Evolutionary conservation across 2,888 invertebrate species (phyloP).

Genomic region (Oxyteleia sp.): DNA sequence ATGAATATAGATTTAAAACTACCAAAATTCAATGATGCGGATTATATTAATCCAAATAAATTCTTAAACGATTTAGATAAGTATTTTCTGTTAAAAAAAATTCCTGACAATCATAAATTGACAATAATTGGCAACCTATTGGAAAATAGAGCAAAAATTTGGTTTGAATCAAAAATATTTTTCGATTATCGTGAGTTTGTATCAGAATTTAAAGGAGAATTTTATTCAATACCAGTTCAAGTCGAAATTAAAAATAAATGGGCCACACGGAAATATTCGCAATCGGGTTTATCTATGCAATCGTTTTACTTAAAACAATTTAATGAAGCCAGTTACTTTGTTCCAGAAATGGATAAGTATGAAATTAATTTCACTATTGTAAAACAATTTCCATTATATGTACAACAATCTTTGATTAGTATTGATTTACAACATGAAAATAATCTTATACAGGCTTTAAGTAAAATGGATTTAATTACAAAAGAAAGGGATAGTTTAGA

Average conservation of each 20-base stretch:
- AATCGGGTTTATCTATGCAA: neutral
- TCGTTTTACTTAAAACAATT: conserved; percentile 3
- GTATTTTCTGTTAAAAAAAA: conserved; percentile 16
- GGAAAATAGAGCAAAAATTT: conserved; percentile 10
- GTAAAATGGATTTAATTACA: neutral
- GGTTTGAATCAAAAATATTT: conserved; percentile 21
- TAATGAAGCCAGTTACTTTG: neutral
- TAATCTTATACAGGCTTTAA: neutral
- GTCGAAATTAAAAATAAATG: neutral
- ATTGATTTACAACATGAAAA: neutral
- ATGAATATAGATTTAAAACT: conserved; percentile 5
- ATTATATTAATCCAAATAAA: conserved; percentile 11
- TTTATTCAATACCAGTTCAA: conserved; percentile 1
- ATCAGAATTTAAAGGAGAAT: neutral
- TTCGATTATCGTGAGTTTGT: neutral
- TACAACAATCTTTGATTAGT: neutral
- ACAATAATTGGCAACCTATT: neutral
- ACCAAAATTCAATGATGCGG: conserved; percentile 6
- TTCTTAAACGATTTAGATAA: conserved; percentile 17
- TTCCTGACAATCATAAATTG: conserved; percentile 5
- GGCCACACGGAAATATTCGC: neutral
- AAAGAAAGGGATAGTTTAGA: neutral
- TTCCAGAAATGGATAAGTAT: conserved; percentile 1
- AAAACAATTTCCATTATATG: neutral
- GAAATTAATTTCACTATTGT: conserved; percentile 15